Percentiles rank a stretch among this genome's conserved stretches.
phyloP scores from a whole-genome alignment of 2,888 invertebrate genomes.

The Cryptophagus acutangulus region DNA sequence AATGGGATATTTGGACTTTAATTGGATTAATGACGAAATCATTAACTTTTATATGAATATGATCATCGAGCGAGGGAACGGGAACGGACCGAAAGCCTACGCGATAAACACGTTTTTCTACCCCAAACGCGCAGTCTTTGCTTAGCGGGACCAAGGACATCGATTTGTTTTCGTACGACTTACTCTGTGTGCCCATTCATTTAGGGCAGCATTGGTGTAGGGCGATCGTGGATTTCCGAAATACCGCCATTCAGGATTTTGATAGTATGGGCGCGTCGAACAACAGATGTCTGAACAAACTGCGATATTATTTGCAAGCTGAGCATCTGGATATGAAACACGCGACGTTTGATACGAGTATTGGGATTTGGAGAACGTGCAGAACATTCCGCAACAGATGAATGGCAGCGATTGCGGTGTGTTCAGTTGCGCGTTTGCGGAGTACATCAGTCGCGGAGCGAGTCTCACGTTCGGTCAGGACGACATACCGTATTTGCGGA shows the following conservation, averaged over 20 bases:
- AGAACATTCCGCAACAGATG: slow-evolving; percentile 88
- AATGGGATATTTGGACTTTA: too few relatives aligned
- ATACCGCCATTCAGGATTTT: slow-evolving; percentile 59
- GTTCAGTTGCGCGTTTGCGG: slow-evolving; percentile 95
- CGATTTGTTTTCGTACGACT: slow-evolving; percentile 80
- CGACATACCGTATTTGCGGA: slow-evolving; percentile 90
- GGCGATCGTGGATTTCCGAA: slow-evolving; percentile 72
- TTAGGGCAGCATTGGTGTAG: slow-evolving; percentile 96
- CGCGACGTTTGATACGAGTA: slow-evolving; percentile 60
- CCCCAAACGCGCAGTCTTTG: slow-evolving; percentile 73
- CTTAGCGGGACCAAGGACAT: slow-evolving; percentile 89
- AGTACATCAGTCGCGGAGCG: slow-evolving; percentile 74
- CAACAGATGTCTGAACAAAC: slow-evolving; percentile 62
- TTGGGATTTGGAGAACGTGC: slow-evolving; percentile 64
- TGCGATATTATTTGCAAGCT: slow-evolving; percentile 72
- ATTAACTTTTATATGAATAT: slow-evolving; percentile 97
- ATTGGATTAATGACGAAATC: slow-evolving; percentile 96
- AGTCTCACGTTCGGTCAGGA: slow-evolving; percentile 79
- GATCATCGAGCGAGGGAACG: slow-evolving; percentile 69
- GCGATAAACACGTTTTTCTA: slow-evolving; percentile 96
- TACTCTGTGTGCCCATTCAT: slow-evolving; percentile 89
- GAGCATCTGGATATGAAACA: slow-evolving; percentile 89
- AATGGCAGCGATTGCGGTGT: slow-evolving; percentile 98
- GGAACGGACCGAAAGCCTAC: slow-evolving; percentile 69
- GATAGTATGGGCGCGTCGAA: slow-evolving; percentile 88